Evolutionary conservation across 2,888 invertebrate genomes (phyloP).

Genomic region (Salpingus planirostris): DNA sequence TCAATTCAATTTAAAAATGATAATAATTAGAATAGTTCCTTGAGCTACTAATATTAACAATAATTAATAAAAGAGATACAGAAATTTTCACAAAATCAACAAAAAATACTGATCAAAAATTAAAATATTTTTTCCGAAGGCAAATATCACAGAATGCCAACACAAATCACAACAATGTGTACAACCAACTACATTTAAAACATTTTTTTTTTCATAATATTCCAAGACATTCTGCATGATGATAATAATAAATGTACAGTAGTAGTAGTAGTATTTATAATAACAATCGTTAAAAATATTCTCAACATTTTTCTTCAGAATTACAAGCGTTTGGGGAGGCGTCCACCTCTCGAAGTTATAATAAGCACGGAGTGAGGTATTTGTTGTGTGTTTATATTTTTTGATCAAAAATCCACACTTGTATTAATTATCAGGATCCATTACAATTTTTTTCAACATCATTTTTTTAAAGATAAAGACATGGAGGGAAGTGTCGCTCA

Average conservation of each 20-base stretch:
- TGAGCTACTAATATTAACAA: too few relatives aligned
- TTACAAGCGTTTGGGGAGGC: slow-evolving; percentile 12
- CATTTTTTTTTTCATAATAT: too few relatives aligned
- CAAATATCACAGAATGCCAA: slow-evolving; percentile 28
- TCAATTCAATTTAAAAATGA: slow-evolving; percentile 19
- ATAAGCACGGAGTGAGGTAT: slow-evolving; percentile 37
- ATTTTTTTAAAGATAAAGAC: slow-evolving; percentile 23
- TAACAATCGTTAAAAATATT: slow-evolving; percentile 13
- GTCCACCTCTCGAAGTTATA: slow-evolving; percentile 5
- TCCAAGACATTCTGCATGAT: slow-evolving; percentile 15
- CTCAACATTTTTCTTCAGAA: slow-evolving; percentile 10
- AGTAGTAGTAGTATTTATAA: too few relatives aligned
- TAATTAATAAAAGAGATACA: slow-evolving; percentile 9
- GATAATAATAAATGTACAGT: slow-evolving; percentile 6
- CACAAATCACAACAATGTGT: slow-evolving; percentile 22
- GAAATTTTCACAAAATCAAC: slow-evolving; percentile 3
- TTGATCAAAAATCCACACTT: too few relatives aligned
- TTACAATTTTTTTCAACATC: too few relatives aligned
- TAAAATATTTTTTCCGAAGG: slow-evolving; percentile 13
- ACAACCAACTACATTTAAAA: slow-evolving; percentile 16
- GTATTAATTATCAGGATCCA: slow-evolving; percentile 24
- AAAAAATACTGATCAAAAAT: slow-evolving; percentile 11
- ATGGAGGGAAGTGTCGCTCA: slow-evolving; percentile 40
- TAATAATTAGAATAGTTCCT: too few relatives aligned
- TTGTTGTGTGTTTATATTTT: slow-evolving; percentile 22